Base-by-base conservation (phyloP, 2,888 invertebrate genomes). In the Phyto melanocephala region DNA sequence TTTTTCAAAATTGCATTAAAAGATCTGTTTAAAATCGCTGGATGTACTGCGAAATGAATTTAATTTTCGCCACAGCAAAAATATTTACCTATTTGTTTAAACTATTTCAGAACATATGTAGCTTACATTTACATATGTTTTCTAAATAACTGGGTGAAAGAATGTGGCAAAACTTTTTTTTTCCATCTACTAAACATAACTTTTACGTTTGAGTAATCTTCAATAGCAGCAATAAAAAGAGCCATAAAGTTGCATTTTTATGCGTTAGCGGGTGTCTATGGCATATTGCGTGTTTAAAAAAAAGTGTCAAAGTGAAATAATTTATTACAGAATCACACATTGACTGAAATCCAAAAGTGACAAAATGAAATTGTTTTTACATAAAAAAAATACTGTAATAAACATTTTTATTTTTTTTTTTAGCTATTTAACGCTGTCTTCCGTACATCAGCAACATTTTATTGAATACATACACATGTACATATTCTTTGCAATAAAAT, bases 231-330 rank as follows among this genome's bases (percentile, higher is more conserved):
- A 13, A 24, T 24, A 52, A 28, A 28, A 42, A 63, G 28, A 63
- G 47, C 35, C 22, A 11, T 63, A 35, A n/a, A 35, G 20, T 17
- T 65, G 63, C 54, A 54, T 56, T 35, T 22, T 45, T 54, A 56
- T 35, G 15, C 6, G 13, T 24, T 0, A 35, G 17, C 11, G 22
- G 17, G 10, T 24, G 35, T 35, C 40, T 13, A 37, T n/a, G 33
- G 2, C 35, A 60, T 42, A 35, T 68, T 45, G 77, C 28, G 28
- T 42, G 11, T 37, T 70, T 24, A 28, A 67, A 28, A 78, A 62
- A 28, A 13, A 45, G 24, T 45, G 62, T n/a, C 56, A 60, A 22
- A 77, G 70, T 56, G 70, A 71, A 63, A 78, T 71, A 78, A 78
- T 78, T 78, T 78, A 78, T 70, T 70, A 17, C 22, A 37, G 22